These are phyloP conservation scores for Drosophila mimica DNA, from an alignment of 2,888 invertebrate genomes.

Conservation along the genomic window DNA sequence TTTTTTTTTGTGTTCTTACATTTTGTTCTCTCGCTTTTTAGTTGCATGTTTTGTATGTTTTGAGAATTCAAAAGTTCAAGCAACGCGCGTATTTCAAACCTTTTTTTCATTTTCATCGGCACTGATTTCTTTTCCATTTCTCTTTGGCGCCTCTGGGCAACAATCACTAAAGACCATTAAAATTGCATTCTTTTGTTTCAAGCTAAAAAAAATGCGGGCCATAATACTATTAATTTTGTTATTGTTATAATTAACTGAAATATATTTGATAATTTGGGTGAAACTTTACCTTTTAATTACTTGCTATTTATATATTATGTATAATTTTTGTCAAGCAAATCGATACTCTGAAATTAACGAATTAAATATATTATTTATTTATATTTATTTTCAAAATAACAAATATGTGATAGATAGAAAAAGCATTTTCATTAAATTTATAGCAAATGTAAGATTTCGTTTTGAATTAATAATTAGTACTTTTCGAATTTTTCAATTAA, in stretches of 20 bases:
- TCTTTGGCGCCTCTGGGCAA: constrained; percentile 41
- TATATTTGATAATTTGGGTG: neutral
- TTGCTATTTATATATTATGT: neutral
- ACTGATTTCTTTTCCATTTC: constrained; percentile 71
- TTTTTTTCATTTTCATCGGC: constrained; percentile 76
- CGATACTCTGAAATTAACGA: neutral
- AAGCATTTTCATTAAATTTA: neutral
- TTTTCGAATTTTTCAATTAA: neutral
- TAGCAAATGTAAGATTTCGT: neutral
- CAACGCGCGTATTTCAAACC: constrained; percentile 42
- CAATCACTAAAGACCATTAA: constrained; percentile 36
- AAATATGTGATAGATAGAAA: neutral
- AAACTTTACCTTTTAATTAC: neutral
- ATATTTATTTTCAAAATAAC: neutral
- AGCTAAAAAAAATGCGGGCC: constrained; percentile 9
- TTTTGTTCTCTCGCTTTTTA: constrained; percentile 21
- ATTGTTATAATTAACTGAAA: neutral
- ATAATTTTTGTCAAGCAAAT: neutral
- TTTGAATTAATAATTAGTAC: neutral
- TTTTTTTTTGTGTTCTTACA: constrained; percentile 12
- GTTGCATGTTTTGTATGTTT: constrained; percentile 33
- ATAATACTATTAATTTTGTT: neutral
- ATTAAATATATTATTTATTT: neutral
- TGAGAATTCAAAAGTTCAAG: constrained; percentile 65
- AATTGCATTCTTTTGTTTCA: constrained; percentile 6